Conservation (phyloP, 2,113 vertebrate genomes). For the Triplophysa dalaica region DNA sequence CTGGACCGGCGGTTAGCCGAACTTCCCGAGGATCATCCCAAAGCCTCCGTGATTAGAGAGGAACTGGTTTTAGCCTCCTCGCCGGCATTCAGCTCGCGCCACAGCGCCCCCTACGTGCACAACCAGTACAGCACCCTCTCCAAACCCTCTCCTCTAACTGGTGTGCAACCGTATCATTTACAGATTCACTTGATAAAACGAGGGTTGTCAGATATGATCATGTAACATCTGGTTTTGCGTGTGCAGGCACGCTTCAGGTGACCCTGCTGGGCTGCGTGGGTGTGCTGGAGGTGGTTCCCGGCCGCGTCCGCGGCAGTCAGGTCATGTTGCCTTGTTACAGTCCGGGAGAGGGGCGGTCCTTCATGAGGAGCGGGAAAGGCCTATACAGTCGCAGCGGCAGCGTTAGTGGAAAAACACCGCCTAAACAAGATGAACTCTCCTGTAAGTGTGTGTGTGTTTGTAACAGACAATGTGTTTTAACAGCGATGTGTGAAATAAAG, state of each 20-base stretch:
- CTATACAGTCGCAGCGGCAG: constrained; percentile 84
- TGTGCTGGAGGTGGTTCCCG: constrained; percentile 81
- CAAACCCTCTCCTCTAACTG: constrained; percentile 87
- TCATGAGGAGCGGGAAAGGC: constrained; percentile 82
- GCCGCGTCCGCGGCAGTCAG: constrained; percentile 71
- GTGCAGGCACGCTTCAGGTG: constrained; percentile 84
- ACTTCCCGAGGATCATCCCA: constrained; percentile 86
- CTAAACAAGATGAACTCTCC: constrained; percentile 79
- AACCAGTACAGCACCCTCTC: constrained; percentile 86
- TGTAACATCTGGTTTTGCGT: background rate
- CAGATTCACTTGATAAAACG: background rate
- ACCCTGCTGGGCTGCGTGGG: constrained; percentile 81
- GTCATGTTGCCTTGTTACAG: constrained; percentile 71
- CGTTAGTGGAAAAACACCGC: constrained; percentile 80
- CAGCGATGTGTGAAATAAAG: background rate
- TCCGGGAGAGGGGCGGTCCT: constrained; percentile 78
- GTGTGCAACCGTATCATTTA: constrained; percentile 58
- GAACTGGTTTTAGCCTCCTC: constrained; percentile 81
- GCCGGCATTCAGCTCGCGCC: constrained; percentile 77
- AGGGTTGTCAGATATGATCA: background rate
- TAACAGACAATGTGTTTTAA: background rate
- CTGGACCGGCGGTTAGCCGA: constrained; percentile 82
- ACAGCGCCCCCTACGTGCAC: constrained; percentile 78
- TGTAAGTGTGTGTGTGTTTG: constrained; percentile 60
- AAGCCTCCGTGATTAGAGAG: constrained; percentile 82